Percentiles rank a stretch among this genome's conserved stretches.
Evolutionary conservation across 1,140 invertebrate genomes (phyloP).

Genomic region (Drosophila seguyi): DNA sequence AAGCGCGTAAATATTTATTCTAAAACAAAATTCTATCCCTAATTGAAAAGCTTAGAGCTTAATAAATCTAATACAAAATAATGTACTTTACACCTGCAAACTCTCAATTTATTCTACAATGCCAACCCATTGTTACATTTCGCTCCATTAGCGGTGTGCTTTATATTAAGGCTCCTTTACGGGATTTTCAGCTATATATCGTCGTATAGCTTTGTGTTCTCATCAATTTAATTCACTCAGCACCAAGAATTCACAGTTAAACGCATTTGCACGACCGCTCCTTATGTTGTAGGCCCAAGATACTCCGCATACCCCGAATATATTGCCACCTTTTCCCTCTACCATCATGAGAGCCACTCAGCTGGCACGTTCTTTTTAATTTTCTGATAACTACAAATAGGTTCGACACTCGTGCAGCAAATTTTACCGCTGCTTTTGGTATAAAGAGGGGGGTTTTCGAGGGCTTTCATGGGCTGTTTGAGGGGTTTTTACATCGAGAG

Average conservation of each 20-base stretch:
- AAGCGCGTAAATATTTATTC: fast-evolving
- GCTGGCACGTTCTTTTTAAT: constrained; percentile 78
- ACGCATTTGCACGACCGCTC: constrained; percentile 70
- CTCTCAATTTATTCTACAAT: neutral
- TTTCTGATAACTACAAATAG: constrained; percentile 83
- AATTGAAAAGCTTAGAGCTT: neutral
- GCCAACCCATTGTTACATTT: neutral
- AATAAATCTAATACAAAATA: neutral
- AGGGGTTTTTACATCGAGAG: neutral
- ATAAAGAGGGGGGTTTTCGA: neutral
- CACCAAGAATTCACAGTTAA: constrained; percentile 66
- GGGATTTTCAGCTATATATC: constrained; percentile 5
- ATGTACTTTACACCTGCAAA: neutral
- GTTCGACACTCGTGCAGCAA: constrained; percentile 81
- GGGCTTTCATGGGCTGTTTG: neutral
- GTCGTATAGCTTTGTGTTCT: constrained; percentile 27
- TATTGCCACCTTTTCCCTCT: neutral
- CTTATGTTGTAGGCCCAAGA: constrained; percentile 27
- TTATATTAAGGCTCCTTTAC: constrained; percentile 20
- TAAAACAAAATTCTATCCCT: neutral
- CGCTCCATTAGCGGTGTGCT: constrained; percentile 29
- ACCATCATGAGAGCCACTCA: neutral
- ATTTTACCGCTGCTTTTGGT: constrained; percentile 71
- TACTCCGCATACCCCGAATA: constrained; percentile 12
- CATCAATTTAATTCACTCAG: constrained; percentile 77